A percentile compares a stretch with the other conserved stretches of the same genome.
These are phyloP conservation scores for Amphipoea lucens DNA, from an alignment of 2,888 invertebrate species.

Conservation along the genomic window DNA sequence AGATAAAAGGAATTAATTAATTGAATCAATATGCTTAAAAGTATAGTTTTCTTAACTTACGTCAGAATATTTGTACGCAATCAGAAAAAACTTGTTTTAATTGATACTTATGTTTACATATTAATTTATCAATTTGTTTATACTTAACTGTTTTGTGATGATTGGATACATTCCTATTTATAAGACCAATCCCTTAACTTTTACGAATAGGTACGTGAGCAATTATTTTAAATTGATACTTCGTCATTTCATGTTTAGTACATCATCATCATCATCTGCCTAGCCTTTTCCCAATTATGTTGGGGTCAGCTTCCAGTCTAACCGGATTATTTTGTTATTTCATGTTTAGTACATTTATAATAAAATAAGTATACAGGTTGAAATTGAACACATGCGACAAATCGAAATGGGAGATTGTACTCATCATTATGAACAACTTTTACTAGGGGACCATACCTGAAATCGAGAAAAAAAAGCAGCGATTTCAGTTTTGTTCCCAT, in stretches of 20 bases:
- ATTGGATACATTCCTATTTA: background rate
- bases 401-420: too few species aligned
- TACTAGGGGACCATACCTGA: too few species aligned
- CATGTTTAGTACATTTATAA: background rate
- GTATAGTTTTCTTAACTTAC: background rate
- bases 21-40: slow-evolving; percentile 20
- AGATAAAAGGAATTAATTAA: background rate
- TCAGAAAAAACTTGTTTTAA: background rate
- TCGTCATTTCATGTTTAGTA: background rate
- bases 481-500: too few species aligned
- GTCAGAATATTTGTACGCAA: background rate
- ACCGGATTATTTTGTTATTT: too few species aligned
- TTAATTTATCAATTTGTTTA: background rate
- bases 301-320: too few species aligned
- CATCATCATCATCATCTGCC: too few species aligned
- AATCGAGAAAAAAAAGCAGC: too few species aligned
- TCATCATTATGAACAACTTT: too few species aligned
- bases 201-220: background rate
- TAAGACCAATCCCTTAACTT: background rate
- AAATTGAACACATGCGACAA: too few species aligned
- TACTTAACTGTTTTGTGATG: background rate
- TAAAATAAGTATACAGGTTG: background rate
- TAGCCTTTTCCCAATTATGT: too few species aligned
- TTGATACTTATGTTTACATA: background rate
- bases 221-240: background rate